These are phyloP conservation scores for Trachelus stipa DNA, from an alignment of 2,888 invertebrate species.

Conservation along the genomic window DNA sequence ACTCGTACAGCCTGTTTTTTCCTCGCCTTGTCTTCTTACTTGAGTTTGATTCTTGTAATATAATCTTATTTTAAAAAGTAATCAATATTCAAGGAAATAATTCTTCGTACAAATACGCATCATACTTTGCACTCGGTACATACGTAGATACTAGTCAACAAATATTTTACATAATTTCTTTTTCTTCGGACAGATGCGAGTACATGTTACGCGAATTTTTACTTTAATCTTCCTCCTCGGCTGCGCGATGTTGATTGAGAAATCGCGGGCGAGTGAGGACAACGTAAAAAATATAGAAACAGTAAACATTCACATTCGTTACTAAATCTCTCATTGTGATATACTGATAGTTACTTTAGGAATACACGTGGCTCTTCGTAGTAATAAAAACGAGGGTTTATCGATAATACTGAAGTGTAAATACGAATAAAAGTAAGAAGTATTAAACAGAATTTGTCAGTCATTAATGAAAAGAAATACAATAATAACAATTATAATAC, in stretches of 20 bases:
- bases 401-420: not conserved
- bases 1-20: not conserved
- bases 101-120: not conserved
- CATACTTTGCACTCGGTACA: slow-evolving; percentile 22
- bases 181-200: not conserved
- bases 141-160: slow-evolving; percentile 46
- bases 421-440: not conserved
- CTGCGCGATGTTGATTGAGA: not conserved
- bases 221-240: not conserved
- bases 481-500: not conserved
- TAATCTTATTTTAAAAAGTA: not conserved
- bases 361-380: not conserved
- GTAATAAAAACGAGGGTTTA: not conserved
- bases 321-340: not conserved
- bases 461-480: not conserved
- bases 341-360: not conserved
- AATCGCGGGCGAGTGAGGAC: not conserved
- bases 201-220: not conserved
- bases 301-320: not conserved
- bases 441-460: not conserved
- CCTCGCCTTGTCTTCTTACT: not conserved
- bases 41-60: not conserved
- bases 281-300: not conserved
- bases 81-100: not conserved
- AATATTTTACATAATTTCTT: slow-evolving; percentile 29